A percentile compares a stretch with the other conserved stretches of the same genome.
Conservation (phyloP, 1,140 invertebrate genomes). For the Hycleus phaleratus region DNA sequence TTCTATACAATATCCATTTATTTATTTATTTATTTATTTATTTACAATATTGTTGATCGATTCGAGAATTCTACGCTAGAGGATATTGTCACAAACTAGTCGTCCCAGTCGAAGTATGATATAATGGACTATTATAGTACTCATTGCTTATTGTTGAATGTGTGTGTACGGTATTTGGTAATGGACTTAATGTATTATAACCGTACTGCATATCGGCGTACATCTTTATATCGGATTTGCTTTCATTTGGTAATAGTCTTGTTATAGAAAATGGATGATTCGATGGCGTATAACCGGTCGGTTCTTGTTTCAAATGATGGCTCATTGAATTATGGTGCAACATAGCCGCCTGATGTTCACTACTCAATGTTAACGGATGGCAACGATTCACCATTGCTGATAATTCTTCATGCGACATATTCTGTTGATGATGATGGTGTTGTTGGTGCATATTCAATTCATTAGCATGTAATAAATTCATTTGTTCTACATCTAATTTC, state of each 20-base stretch:
- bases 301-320: slow-evolving; percentile 68
- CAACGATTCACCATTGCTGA: slow-evolving; percentile 58
- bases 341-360: slow-evolving; percentile 52
- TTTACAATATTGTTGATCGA: not conserved
- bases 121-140: slow-evolving; percentile 73
- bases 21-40: not conserved
- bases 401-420: slow-evolving; percentile 53
- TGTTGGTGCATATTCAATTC: slow-evolving; percentile 40
- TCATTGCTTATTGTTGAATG: slow-evolving; percentile 56
- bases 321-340: slow-evolving; percentile 51
- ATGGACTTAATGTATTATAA: slow-evolving; percentile 53
- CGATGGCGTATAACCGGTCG: slow-evolving; percentile 66
- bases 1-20: not conserved
- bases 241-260: slow-evolving; percentile 75
- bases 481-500: slow-evolving; percentile 49
- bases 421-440: slow-evolving; percentile 42
- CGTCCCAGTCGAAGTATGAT: slow-evolving; percentile 59
- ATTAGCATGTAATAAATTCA: slow-evolving; percentile 51
- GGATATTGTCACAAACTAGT: slow-evolving; percentile 70
- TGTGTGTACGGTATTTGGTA: slow-evolving; percentile 53
- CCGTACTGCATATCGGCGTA: slow-evolving; percentile 69
- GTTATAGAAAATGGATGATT: slow-evolving; percentile 92
- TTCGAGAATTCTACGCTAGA: slow-evolving; percentile 51
- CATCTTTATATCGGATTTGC: slow-evolving; percentile 76
- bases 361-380: slow-evolving; percentile 47